A percentile compares a stretch with the other conserved stretches of the same genome.
Conservation (phyloP, 2,113 vertebrate genomes). For the Nothoprocta pentlandii region DNA sequence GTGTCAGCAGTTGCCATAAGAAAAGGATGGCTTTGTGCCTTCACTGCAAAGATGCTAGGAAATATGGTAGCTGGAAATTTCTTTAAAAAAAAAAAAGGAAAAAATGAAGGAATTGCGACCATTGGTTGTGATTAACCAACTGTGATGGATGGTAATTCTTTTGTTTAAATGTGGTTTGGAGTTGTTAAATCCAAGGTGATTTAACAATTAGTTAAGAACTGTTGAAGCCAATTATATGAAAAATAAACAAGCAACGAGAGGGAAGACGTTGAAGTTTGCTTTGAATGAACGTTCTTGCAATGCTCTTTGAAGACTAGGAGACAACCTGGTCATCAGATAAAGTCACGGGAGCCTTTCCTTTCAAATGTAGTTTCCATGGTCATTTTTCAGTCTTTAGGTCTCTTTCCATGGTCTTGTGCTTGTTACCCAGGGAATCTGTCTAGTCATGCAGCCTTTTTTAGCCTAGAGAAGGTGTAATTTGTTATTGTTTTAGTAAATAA, state of each 20-base stretch:
- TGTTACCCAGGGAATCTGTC: not conserved
- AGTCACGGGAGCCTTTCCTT: not conserved
- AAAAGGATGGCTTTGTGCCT: not conserved
- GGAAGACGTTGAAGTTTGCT: not conserved
- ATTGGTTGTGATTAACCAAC: constrained; percentile 27
- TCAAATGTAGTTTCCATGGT: not conserved
- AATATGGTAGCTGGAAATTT: not conserved
- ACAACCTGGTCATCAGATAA: fast-evolving
- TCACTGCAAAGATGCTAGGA: not conserved
- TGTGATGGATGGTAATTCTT: constrained; percentile 53
- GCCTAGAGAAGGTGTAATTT: not conserved
- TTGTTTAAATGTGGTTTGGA: constrained; percentile 15
- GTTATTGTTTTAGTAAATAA: not conserved
- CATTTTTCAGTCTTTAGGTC: not conserved
- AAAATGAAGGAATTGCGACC: not conserved
- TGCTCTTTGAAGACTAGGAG: fast-evolving
- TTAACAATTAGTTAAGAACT: constrained; percentile 15
- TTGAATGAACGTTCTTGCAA: not conserved
- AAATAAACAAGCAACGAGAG: not conserved
- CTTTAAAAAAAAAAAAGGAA: not conserved
- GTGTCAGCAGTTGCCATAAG: not conserved
- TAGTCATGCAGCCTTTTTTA: not conserved
- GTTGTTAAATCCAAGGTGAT: constrained; percentile 60
- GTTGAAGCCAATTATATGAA: not conserved
- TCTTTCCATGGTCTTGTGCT: not conserved